Evolutionary conservation across 2,113 vertebrate genomes (phyloP), one percentile per base, ranked within the genome.

Genomic region (Coptodon bakossiorum): DNA sequence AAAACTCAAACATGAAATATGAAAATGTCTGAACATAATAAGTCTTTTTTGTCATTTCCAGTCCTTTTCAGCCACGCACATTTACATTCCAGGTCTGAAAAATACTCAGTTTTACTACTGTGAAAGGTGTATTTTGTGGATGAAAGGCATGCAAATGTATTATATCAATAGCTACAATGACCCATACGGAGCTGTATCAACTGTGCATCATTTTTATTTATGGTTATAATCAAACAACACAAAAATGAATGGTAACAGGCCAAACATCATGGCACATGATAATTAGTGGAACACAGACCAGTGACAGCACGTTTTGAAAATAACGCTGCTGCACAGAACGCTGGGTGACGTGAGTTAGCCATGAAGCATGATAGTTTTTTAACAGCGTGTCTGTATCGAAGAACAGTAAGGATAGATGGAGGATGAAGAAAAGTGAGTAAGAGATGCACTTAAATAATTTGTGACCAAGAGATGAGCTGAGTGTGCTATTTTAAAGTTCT

Each of bases 251-350:
- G 38, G 12, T 43, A 43, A 71, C 38, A 43, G n/a, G 7, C n/a
- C 66, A 71, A 71, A 43, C 66, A 43, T 43, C 38, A 43, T 43
- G n/a, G 7, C 66, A 43, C 66, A 38, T 43, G n/a, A 43, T 24
- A 71, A 71, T 68, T 68, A 24, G 36, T 24, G 63, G 40, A 68
- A 68, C 63, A 68, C 7, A 68, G n/a, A 71, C n/a, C n/a, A 24
- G 12, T 27, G 38, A 24, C 38, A 24, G n/a, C 7, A 71, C 7
- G 2, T 71, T 71, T 43, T 63, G 16, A 36, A 36, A 63, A 63
- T 19, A 63, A 36, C 3, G 0, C 16, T 1, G 0, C 10, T n/a
- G 34, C 19, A 38, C 16, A 38, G 34, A 36, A 22, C 2, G 31
- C 34, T 73, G 7, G 5, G 68, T 73, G 38, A 45, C 17, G 38